These are phyloP conservation scores for Phasia obesa DNA, from an alignment of 2,888 invertebrate species.

Conservation along the genomic window DNA sequence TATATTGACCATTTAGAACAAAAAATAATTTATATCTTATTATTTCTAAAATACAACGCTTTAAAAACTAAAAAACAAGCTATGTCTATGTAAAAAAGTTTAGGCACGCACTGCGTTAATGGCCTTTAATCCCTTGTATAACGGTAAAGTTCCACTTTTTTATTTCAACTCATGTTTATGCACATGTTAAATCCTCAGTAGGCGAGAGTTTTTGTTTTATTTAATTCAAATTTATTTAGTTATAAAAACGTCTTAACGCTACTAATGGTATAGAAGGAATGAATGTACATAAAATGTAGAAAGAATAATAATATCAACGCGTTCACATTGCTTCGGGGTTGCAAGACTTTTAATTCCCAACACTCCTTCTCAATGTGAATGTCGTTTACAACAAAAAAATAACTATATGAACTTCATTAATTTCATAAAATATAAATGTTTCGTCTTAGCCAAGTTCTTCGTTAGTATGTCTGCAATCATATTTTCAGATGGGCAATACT, in stretches of 20 bases:
- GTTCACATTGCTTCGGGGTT: conserved; percentile 3
- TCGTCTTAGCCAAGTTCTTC: conserved; percentile 14
- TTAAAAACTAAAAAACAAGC: too few relatives aligned
- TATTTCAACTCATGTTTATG: too few relatives aligned
- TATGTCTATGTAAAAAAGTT: too few relatives aligned
- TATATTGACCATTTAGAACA: too few relatives aligned
- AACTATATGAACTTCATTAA: conserved; percentile 10
- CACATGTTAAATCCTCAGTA: too few relatives aligned
- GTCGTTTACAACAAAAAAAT: conserved; percentile 5
- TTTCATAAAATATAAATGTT: conserved; percentile 25
- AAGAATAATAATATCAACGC: not conserved
- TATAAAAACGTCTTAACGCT: not conserved
- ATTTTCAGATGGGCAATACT: conserved; percentile 13
- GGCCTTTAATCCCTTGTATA: too few relatives aligned
- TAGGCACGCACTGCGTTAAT: too few relatives aligned
- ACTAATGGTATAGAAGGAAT: not conserved
- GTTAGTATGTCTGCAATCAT: conserved; percentile 33
- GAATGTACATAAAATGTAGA: not conserved
- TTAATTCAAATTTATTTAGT: not conserved
- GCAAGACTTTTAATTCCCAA: not conserved
- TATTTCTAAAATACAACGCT: too few relatives aligned
- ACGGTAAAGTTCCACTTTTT: too few relatives aligned
- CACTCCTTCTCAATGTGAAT: conserved; percentile 10
- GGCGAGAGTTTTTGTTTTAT: too few relatives aligned
- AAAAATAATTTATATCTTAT: too few relatives aligned